Percentiles rank a stretch among this genome's conserved stretches.
phyloP scores from a whole-genome alignment of 2,797 vertebrate genomes.

The Etheostoma perlongum region DNA sequence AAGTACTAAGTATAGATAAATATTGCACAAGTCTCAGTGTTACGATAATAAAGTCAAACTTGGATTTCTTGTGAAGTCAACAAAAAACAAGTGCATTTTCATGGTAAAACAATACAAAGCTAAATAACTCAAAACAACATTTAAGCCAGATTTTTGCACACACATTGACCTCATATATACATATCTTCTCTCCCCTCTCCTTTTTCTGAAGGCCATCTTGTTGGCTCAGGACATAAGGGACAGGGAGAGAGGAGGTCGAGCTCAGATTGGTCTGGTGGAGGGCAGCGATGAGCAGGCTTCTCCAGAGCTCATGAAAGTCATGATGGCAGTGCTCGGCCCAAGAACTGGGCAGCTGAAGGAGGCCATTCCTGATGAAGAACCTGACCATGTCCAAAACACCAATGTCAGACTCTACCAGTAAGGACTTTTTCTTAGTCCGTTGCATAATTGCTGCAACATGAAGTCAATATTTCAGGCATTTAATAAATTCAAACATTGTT shows the following conservation, averaged over 20 bases:
- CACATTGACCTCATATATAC: too few species aligned
- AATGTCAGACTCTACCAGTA: conserved; percentile 91
- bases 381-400: conserved; percentile 77
- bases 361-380: conserved; percentile 69
- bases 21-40: too few species aligned
- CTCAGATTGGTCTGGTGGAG: conserved; percentile 88
- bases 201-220: conserved; percentile 75
- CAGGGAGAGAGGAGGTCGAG: conserved; percentile 89
- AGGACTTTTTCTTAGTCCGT: background rate
- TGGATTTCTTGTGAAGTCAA: too few species aligned
- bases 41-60: too few species aligned
- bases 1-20: too few species aligned
- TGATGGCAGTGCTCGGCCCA: conserved; percentile 88
- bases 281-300: conserved; percentile 83
- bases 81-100: too few species aligned
- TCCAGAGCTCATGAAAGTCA: conserved; percentile 90
- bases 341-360: conserved; percentile 78
- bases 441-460: background rate
- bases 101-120: too few species aligned
- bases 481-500: background rate
- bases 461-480: background rate
- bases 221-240: conserved; percentile 93
- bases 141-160: too few species aligned
- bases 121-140: too few species aligned
- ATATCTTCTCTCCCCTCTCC: background rate